Evolutionary conservation across 2,797 vertebrate genomes (phyloP).

Genomic region (Acanthiza pusilla): DNA sequence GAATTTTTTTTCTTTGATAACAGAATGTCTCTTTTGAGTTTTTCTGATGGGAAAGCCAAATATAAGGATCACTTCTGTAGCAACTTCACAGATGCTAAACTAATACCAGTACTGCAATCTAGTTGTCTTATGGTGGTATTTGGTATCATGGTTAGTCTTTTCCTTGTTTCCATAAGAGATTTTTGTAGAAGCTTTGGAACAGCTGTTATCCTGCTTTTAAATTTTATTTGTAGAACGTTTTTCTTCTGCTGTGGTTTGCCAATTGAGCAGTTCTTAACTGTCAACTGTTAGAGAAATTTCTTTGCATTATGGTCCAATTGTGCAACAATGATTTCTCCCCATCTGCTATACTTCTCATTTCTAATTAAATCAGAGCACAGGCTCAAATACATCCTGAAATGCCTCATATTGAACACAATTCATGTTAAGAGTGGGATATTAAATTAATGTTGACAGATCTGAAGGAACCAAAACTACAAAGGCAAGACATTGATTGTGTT

Average conservation of each 20-base stretch:
- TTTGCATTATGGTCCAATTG: conserved; percentile 20
- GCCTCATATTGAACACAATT: conserved; percentile 7
- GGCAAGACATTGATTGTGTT: background rate
- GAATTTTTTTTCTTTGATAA: conserved; percentile 47
- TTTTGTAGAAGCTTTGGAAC: background rate
- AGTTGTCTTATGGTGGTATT: background rate
- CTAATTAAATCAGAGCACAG: conserved; percentile 34
- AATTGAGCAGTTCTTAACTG: conserved; percentile 20
- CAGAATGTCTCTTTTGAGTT: conserved; percentile 42
- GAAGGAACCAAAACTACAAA: conserved; percentile 3
- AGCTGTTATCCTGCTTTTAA: conserved; percentile 7
- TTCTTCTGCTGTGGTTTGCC: conserved; percentile 19
- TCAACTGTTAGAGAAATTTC: conserved; percentile 24
- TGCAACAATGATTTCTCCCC: conserved; percentile 24
- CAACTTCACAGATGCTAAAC: conserved; percentile 1
- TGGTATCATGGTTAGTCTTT: background rate
- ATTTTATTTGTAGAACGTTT: background rate
- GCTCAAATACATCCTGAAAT: conserved; percentile 42
- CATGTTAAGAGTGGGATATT: conserved; percentile 15
- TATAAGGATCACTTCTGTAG: conserved; percentile 35
- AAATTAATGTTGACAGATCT: conserved; percentile 32
- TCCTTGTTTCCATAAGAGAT: background rate
- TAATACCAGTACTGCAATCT: background rate
- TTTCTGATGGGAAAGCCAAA: conserved; percentile 39
- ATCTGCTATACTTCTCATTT: conserved; percentile 37